Percentiles rank a stretch among this genome's conserved stretches.
These are phyloP conservation scores for Apantesis nais DNA, from an alignment of 2,888 invertebrate species.

Conservation along the genomic window DNA sequence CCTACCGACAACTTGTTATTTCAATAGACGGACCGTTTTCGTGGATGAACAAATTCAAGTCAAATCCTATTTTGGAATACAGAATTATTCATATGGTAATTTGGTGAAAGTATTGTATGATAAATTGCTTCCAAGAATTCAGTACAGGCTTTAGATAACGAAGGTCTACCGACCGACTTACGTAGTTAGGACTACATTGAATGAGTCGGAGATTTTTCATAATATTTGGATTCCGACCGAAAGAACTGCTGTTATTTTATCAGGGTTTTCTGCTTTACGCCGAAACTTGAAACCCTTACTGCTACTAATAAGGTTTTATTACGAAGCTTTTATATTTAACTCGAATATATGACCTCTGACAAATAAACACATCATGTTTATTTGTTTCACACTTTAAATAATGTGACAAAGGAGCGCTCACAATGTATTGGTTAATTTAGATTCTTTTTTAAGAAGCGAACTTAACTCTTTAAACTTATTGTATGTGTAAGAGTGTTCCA, in stretches of 20 bases:
- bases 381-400: neutral
- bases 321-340: slow-evolving; percentile 8
- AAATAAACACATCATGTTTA: slow-evolving; percentile 7
- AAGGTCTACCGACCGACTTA: slow-evolving; percentile 15
- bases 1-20: neutral
- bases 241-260: neutral
- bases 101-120: slow-evolving; percentile 19
- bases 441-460: neutral
- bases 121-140: slow-evolving; percentile 16
- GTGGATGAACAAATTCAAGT: neutral
- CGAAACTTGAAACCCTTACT: slow-evolving; percentile 8
- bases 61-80: neutral
- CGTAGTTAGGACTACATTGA: neutral
- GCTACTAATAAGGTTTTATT: slow-evolving; percentile 25
- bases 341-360: slow-evolving; percentile 5
- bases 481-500: neutral
- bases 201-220: neutral
- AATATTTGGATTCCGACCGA: neutral
- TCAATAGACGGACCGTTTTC: neutral
- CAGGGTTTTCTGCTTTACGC: neutral
- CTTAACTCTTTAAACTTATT: no score
- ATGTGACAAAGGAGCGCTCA: neutral
- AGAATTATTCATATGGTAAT: slow-evolving; percentile 12
- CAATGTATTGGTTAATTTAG: neutral
- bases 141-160: slow-evolving; percentile 18